Evolutionary conservation across 2,113 vertebrate species (phyloP), one percentile per base, ranked within the genome.

Genomic region (Apaloderma vittatum): DNA sequence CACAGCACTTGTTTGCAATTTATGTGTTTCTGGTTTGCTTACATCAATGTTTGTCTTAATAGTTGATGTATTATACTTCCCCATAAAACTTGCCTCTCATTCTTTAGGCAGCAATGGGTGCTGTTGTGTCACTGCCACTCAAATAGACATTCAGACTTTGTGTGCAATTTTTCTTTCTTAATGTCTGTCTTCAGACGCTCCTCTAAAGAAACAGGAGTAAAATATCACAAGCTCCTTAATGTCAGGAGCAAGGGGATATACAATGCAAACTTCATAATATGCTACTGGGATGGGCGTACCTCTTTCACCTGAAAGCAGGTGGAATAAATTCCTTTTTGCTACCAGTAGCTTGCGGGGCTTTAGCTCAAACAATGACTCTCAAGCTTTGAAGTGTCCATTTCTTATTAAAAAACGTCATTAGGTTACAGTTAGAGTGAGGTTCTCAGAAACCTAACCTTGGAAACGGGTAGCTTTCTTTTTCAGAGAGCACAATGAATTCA

Each of bases 351-450:
- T 89, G 37, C 63, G 59, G 37, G 67, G 59, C 55, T 93, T 73
- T 55, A 77, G 63, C 45, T 91, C 62, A 48, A 18, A 72, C 57
- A 73, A 27, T 37, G 51, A 29, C 43, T 92, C 45, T 95, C 51
- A 57, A 59, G 48, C 87, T 96, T 74, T 88, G 75, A 94, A 90
- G 59, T 59, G 43, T 63, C 59, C 6, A 29, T 93, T 94, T 92
- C 71, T 88, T 83, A 65, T 66, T 84, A 43, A 72, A 74, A 88
- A 70, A 43, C 30, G 74, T 63, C 58, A 18, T 73, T 63, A 55
- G 32, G 30, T 29, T 71, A 57, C 16, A 73, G 59, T 32, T 36
- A 27, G 58, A 78, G 17, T 0, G 20, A 70, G 66, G 48, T 57
- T 89, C 74, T 91, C 45, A 9, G 54, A 82, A 94, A 81, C 8